Conservation (phyloP, 2,888 invertebrate species). For the Lepidochrysops patricia region DNA sequence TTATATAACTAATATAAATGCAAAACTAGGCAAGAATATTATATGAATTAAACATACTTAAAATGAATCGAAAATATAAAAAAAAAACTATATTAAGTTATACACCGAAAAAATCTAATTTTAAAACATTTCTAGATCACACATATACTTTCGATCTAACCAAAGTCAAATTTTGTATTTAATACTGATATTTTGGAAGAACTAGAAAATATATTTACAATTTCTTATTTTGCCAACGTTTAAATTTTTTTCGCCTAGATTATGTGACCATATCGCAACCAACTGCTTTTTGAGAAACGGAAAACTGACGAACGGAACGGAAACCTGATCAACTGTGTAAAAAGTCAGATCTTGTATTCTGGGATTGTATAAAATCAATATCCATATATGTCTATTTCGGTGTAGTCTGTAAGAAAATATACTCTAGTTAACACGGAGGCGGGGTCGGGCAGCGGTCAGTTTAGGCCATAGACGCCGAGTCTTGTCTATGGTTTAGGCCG, state of each 20-base stretch:
- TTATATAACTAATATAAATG: slow-evolving; percentile 71
- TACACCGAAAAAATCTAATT: slow-evolving; percentile 48
- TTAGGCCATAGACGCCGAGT: slow-evolving; percentile 20
- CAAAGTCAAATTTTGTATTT: slow-evolving; percentile 73
- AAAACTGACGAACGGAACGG: slow-evolving; percentile 42
- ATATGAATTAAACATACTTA: slow-evolving; percentile 56
- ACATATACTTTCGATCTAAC: slow-evolving; percentile 72
- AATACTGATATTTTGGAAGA: slow-evolving; percentile 75
- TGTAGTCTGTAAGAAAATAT: slow-evolving; percentile 69
- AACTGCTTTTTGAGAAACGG: slow-evolving; percentile 47
- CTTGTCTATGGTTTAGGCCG: background rate
- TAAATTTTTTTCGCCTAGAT: slow-evolving; percentile 58
- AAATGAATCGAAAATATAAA: slow-evolving; percentile 44
- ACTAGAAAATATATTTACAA: slow-evolving; percentile 73
- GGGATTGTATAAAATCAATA: slow-evolving; percentile 70
- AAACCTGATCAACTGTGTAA: slow-evolving; percentile 58
- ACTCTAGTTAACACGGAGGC: slow-evolving; percentile 64
- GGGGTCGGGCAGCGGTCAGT: slow-evolving; percentile 32
- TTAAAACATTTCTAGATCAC: slow-evolving; percentile 52
- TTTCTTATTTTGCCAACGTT: slow-evolving; percentile 61
- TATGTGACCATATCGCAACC: slow-evolving; percentile 69
- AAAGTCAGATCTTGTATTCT: slow-evolving; percentile 75
- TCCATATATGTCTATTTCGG: slow-evolving; percentile 62
- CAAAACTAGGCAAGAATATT: slow-evolving; percentile 72
- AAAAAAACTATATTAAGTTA: slow-evolving; percentile 35